Evolutionary conservation across 1,140 invertebrate genomes (phyloP).

Genomic region (Elymnias hypermnestra): DNA sequence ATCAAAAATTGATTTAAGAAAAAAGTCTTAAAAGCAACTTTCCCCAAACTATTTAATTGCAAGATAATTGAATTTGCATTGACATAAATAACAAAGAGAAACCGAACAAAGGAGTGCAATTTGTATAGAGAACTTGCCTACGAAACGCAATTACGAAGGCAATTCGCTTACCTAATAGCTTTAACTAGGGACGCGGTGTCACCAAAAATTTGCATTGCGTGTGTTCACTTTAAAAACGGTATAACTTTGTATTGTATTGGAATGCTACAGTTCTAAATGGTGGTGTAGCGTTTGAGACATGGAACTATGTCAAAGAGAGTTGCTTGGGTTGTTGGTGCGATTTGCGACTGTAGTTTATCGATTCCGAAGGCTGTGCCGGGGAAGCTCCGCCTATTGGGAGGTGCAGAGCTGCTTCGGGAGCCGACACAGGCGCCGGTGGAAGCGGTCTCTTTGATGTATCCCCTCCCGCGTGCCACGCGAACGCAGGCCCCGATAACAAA

Average conservation of each 20-base stretch:
- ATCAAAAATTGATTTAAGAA: too few relatives aligned
- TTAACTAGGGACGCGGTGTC: conserved; percentile 54
- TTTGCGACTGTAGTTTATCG: conserved; percentile 56
- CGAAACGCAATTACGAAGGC: conserved; percentile 63
- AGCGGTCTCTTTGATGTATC: conserved; percentile 63
- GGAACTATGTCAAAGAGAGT: conserved; percentile 33
- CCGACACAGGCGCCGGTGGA: conserved; percentile 50
- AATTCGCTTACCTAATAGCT: conserved; percentile 63
- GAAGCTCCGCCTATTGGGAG: conserved; percentile 66
- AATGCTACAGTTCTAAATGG: conserved; percentile 38
- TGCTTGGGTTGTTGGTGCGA: conserved; percentile 35
- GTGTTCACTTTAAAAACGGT: conserved; percentile 34
- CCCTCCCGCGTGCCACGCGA: conserved; percentile 36
- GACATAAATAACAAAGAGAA: conserved; percentile 27
- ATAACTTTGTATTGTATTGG: conserved; percentile 19
- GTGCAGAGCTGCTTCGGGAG: conserved; percentile 77
- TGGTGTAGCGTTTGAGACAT: conserved; percentile 2
- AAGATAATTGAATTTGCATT: too few relatives aligned
- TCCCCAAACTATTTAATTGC: too few relatives aligned
- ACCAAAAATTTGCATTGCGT: conserved; percentile 66
- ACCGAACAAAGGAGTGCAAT: conserved; percentile 40
- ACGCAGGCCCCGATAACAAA: conserved; percentile 49
- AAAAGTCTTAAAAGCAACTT: too few relatives aligned
- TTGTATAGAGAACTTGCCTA: conserved; percentile 64
- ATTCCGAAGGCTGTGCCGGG: conserved; percentile 63